Conservation (phyloP, 30 jellyfish, hydroid and myxozoan genomes). For the Pelagia noctiluca region DNA sequence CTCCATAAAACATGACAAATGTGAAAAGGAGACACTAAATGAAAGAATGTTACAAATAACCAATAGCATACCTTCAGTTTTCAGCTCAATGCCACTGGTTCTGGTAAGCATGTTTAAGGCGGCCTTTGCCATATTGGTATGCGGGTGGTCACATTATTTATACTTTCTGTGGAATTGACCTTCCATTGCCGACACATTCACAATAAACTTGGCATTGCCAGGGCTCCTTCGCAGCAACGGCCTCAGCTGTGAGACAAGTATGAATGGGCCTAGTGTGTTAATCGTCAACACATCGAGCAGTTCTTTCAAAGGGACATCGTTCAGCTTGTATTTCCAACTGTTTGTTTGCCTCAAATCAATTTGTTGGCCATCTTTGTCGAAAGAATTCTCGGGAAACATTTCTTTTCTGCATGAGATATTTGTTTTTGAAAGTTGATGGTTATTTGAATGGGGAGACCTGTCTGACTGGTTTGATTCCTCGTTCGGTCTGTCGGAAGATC, state of each 20-base stretch:
- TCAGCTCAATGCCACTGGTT: constrained; percentile 62
- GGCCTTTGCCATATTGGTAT: constrained; percentile 75
- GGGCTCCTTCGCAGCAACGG: constrained; percentile 31
- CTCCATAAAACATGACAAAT: too few relatives aligned
- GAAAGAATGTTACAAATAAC: too few relatives aligned
- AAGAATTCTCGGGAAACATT: constrained; percentile 15
- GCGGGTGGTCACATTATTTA: constrained; percentile 48
- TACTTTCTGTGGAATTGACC: constrained; percentile 43
- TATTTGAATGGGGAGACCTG: too few relatives aligned
- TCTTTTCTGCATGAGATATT: background rate
- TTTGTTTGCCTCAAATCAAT: constrained; percentile 43
- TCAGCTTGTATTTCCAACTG: constrained; percentile 40
- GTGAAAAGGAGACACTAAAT: too few relatives aligned
- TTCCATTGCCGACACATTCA: constrained; percentile 78
- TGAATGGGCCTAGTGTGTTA: constrained; percentile 61
- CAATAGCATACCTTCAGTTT: constrained; percentile 9
- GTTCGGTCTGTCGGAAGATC: too few relatives aligned
- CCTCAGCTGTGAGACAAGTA: constrained; percentile 34
- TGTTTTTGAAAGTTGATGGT: too few relatives aligned
- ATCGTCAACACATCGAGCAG: constrained; percentile 53
- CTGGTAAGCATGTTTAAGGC: constrained; percentile 71
- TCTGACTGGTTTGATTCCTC: too few relatives aligned
- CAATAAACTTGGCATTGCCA: constrained; percentile 22
- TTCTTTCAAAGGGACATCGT: constrained; percentile 60
- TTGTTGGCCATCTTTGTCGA: constrained; percentile 58